These are phyloP conservation scores for Drosophila merina DNA, from an alignment of 2,888 invertebrate genomes.

Conservation along the genomic window DNA sequence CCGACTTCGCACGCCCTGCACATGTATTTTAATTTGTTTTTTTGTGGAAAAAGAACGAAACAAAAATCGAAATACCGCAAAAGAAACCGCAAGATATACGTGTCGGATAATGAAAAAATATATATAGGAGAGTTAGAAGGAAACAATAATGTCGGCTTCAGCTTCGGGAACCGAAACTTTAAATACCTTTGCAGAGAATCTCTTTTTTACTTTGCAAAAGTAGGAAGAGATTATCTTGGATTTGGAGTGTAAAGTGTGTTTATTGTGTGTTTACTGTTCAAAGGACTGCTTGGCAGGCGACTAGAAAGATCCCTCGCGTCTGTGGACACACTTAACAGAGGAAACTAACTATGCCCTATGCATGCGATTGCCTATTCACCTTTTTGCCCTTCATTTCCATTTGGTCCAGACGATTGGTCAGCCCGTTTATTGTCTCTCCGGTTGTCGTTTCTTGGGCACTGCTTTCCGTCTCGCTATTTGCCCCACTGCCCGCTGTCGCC, in stretches of 20 bases:
- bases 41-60: slow-evolving; percentile 34
- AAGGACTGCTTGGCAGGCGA: slow-evolving; percentile 26
- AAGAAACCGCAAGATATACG: slow-evolving; percentile 5
- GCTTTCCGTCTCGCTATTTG: slow-evolving; percentile 59
- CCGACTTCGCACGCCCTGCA: slow-evolving; percentile 68
- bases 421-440: slow-evolving; percentile 77
- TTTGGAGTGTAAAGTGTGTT: slow-evolving; percentile 41
- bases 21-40: slow-evolving; percentile 27
- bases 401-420: slow-evolving; percentile 79
- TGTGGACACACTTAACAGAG: slow-evolving; percentile 12
- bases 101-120: slow-evolving; percentile 39
- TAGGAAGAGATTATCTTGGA: slow-evolving; percentile 8
- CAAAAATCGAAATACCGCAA: slow-evolving; percentile 55
- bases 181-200: neutral
- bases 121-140: slow-evolving; percentile 58
- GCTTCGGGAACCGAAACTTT: slow-evolving; percentile 22
- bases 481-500: slow-evolving; percentile 43
- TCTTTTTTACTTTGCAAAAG: neutral
- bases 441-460: slow-evolving; percentile 66
- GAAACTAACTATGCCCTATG: neutral
- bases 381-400: slow-evolving; percentile 79
- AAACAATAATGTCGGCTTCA: neutral
- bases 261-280: slow-evolving; percentile 31
- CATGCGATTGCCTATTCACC: slow-evolving; percentile 65
- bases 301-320: slow-evolving; percentile 10